These are phyloP conservation scores for Oenanthe melanoleuca DNA, from an alignment of 2,113 vertebrate species.

Conservation along the genomic window DNA sequence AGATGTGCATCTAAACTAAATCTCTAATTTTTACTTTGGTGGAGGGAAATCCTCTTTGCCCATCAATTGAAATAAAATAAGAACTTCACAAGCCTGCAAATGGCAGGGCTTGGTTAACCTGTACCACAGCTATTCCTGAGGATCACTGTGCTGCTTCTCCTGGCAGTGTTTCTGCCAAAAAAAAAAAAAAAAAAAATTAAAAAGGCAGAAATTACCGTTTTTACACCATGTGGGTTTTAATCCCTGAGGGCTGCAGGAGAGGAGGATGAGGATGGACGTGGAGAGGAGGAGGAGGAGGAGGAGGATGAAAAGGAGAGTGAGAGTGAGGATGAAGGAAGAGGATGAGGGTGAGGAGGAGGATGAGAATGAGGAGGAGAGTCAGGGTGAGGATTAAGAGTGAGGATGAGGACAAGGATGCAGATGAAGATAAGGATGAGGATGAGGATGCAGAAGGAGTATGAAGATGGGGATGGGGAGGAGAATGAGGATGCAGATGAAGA, in stretches of 20 bases:
- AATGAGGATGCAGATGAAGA: too few relatives aligned
- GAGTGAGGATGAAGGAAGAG: fast-evolving
- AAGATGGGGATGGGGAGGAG: too few relatives aligned
- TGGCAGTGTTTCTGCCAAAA: fast-evolving
- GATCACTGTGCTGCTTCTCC: fast-evolving
- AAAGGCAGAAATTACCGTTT: fast-evolving
- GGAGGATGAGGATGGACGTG: too few relatives aligned
- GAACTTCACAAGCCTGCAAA: background rate
- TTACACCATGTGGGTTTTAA: fast-evolving
- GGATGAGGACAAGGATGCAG: background rate
- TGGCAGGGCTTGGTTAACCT: background rate
- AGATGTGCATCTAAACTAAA: background rate
- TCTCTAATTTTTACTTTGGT: fast-evolving
- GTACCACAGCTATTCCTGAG: fast-evolving
- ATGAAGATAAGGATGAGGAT: too few relatives aligned
- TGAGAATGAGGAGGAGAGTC: fast-evolving
- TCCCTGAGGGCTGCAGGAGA: fast-evolving
- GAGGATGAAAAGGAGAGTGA: too few relatives aligned
- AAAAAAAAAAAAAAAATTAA: too few relatives aligned
- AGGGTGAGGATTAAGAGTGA: too few relatives aligned
- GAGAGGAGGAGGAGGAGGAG: too few relatives aligned
- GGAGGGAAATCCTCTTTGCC: background rate
- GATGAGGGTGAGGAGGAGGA: too few relatives aligned
- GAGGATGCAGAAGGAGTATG: too few relatives aligned
- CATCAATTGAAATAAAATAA: background rate